These are phyloP conservation scores for Pantherophis alleghaniensis DNA, from an alignment of 2,797 vertebrate genomes.

Conservation along the genomic window DNA sequence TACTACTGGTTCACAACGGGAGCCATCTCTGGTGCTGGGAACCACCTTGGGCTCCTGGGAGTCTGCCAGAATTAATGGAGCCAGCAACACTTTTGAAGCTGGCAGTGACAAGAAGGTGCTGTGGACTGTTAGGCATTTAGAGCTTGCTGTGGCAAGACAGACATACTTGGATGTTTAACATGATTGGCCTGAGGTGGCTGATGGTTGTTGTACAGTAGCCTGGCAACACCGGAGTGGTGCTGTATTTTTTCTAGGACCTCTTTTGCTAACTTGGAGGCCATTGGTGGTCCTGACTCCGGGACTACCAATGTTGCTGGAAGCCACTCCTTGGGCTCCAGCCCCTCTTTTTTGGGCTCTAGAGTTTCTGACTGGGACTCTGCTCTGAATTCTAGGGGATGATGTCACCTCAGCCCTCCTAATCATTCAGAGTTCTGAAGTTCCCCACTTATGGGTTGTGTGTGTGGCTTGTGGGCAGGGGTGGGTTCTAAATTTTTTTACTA, in stretches of 20 bases:
- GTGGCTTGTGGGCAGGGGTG: not conserved
- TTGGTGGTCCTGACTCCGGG: not conserved
- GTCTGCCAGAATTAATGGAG: no score
- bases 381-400: not conserved
- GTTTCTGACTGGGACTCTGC: not conserved
- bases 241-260: not conserved
- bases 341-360: not conserved
- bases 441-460: not conserved
- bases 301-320: not conserved
- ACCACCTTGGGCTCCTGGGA: no score
- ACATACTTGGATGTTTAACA: not conserved
- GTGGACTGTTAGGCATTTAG: no score
- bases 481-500: no score
- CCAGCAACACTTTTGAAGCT: no score
- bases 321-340: not conserved
- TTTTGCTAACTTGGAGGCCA: not conserved
- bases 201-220: not conserved
- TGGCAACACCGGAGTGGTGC: not conserved
- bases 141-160: no score
- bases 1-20: no score
- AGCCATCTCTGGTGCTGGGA: no score
- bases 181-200: not conserved
- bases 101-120: no score
- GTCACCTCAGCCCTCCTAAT: not conserved
- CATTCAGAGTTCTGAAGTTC: not conserved